phyloP scores from a whole-genome alignment of 2,888 invertebrate species.

The Leptinotarsa tumamoca region DNA sequence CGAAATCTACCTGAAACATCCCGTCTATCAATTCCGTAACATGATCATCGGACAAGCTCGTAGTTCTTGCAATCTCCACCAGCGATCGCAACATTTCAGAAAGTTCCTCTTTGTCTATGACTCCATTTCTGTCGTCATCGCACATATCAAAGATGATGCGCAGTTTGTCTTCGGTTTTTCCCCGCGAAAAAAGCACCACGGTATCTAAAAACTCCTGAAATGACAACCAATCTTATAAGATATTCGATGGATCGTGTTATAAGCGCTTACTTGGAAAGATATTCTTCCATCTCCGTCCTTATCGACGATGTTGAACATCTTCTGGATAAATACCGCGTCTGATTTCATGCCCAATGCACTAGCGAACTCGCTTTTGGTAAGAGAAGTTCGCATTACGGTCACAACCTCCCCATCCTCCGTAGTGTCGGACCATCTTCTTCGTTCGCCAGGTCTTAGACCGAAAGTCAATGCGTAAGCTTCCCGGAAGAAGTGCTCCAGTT shows the following conservation, averaged over 20 bases:
- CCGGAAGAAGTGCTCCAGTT: slow-evolving; percentile 94
- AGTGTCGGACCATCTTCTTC: slow-evolving; percentile 79
- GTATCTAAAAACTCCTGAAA: slow-evolving; percentile 91
- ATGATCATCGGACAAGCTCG: slow-evolving; percentile 89
- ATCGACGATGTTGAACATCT: slow-evolving; percentile 98
- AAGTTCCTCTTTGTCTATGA: slow-evolving; percentile 92
- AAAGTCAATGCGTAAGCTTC: slow-evolving; percentile 96
- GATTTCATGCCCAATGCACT: slow-evolving; percentile 95
- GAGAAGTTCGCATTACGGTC: slow-evolving; percentile 92
- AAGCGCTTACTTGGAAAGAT: slow-evolving; percentile 82
- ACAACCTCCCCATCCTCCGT: slow-evolving; percentile 83
- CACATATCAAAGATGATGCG: slow-evolving; percentile 98
- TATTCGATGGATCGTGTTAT: not conserved
- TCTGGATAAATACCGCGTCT: slow-evolving; percentile 93
- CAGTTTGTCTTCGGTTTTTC: slow-evolving; percentile 92
- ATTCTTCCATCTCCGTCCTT: slow-evolving; percentile 94
- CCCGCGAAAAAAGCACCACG: slow-evolving; percentile 90
- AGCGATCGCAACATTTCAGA: slow-evolving; percentile 93
- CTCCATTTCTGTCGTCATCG: slow-evolving; percentile 93
- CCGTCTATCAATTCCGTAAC: slow-evolving; percentile 94
- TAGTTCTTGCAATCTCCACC: slow-evolving; percentile 93
- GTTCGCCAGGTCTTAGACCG: slow-evolving; percentile 88
- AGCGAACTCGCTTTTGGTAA: slow-evolving; percentile 93
- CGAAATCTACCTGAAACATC: slow-evolving; percentile 82
- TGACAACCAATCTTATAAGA: not conserved